These are phyloP conservation scores for Dryobates pubescens DNA, from an alignment of 2,797 vertebrate species.

Conservation along the genomic window DNA sequence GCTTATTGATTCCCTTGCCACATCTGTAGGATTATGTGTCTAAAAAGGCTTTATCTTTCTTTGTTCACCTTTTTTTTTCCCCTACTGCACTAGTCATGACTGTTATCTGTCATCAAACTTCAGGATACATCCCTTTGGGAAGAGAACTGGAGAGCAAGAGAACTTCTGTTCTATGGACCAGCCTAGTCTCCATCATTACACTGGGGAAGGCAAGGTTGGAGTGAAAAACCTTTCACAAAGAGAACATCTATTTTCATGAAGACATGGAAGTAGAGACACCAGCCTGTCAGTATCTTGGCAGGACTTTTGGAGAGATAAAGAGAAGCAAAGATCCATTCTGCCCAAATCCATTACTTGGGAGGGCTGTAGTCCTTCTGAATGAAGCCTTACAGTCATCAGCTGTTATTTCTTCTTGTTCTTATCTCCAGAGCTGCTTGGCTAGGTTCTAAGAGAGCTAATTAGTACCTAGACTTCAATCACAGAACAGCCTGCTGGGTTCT, in stretches of 20 bases:
- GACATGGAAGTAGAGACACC: background rate
- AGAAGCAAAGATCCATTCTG: background rate
- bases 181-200: background rate
- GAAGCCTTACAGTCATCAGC: background rate
- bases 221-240: background rate
- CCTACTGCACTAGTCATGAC: background rate
- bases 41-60: background rate
- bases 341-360: background rate
- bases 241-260: background rate
- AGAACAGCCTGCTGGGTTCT: background rate
- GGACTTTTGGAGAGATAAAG: background rate
- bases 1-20: background rate
- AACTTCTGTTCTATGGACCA: background rate
- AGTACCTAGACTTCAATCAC: background rate
- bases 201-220: background rate
- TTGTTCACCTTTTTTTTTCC: background rate
- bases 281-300: background rate
- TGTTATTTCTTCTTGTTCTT: background rate
- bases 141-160: background rate
- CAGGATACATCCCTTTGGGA: background rate
- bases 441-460: background rate
- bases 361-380: background rate
- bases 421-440: background rate
- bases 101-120: background rate
- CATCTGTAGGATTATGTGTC: background rate